Percentiles rank a stretch among this genome's conserved stretches.
These are phyloP conservation scores for Trogon melanurus DNA, from an alignment of 2,113 vertebrate genomes.

Conservation along the genomic window DNA sequence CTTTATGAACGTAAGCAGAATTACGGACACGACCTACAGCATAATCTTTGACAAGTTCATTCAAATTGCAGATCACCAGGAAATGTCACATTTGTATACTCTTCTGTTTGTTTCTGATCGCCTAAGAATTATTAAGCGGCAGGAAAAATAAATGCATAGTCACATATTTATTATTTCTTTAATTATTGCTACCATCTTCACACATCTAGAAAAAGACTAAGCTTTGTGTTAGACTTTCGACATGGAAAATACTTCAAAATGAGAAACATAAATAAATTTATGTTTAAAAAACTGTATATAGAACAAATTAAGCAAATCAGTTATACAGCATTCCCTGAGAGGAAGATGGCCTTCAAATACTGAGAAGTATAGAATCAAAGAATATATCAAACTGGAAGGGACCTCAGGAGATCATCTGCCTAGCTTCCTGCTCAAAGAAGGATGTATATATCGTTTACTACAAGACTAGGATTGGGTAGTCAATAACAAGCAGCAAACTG, in stretches of 20 bases:
- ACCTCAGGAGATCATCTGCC: background rate
- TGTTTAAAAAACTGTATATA: background rate
- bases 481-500: background rate
- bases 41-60: background rate
- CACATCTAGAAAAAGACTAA: background rate
- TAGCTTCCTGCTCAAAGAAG: background rate
- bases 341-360: background rate
- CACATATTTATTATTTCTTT: background rate
- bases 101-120: background rate
- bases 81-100: background rate
- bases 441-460: background rate
- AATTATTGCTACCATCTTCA: background rate
- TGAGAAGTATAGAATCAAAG: background rate
- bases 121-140: background rate
- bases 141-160: background rate
- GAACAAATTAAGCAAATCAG: background rate
- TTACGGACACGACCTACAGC: background rate
- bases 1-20: background rate
- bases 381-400: background rate
- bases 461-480: background rate
- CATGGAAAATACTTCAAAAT: background rate
- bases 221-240: background rate
- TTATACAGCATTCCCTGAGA: background rate
- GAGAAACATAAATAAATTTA: background rate
- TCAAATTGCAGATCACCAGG: background rate